Base-by-base conservation (phyloP, 2,888 invertebrate genomes). In the Sipunculus nudus region DNA sequence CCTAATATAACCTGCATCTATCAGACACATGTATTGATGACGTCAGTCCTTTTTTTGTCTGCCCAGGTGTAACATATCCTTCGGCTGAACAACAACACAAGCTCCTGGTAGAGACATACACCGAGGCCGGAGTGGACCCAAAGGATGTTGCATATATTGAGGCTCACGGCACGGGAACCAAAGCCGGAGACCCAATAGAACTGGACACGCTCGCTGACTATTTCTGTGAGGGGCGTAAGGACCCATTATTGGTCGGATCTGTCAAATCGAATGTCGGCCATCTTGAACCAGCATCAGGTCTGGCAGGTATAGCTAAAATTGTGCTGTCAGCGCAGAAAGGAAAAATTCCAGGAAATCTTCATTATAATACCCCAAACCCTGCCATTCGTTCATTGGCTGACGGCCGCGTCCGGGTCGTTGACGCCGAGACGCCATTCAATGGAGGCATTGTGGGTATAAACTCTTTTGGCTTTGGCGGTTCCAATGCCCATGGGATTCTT, bases 261-360 rank as follows among this genome's bases (percentile, higher is more conserved):
- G 93, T 96, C 0, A 96, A 96, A 83, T 94, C 94, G 21, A 96
- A 96, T 85, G 94, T 96, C 94, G 96, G 96, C 2, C 96, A 97
- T 82, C 91, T 95, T 3, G 96, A 97, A 84, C 92, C 94, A 23
- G 80, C 82, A 64, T 13, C 61, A 76, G 76, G 71, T 2, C 43
- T 76, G 23, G 72, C 73, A 13, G 59, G 65, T 40, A 45, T 75
- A 25, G 62, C 70, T 21, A 76, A 76, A 54, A 61, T 68, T 38
- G 61, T 76, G 1, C 47, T 76, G 39, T 61, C 67, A 21, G 63
- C 72, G 29, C 61, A 73, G 8, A 47, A 71, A 47, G 67, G 72
- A 28, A 57, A 63, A 16, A 63, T 76, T 6, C 74, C 76, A 6
- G 90, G 87, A 19, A 97, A 97, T 85, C 86, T 98, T 61, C 96